phyloP scores from a whole-genome alignment of 2,888 invertebrate species.

The Prosopocoilus inquinatus region DNA sequence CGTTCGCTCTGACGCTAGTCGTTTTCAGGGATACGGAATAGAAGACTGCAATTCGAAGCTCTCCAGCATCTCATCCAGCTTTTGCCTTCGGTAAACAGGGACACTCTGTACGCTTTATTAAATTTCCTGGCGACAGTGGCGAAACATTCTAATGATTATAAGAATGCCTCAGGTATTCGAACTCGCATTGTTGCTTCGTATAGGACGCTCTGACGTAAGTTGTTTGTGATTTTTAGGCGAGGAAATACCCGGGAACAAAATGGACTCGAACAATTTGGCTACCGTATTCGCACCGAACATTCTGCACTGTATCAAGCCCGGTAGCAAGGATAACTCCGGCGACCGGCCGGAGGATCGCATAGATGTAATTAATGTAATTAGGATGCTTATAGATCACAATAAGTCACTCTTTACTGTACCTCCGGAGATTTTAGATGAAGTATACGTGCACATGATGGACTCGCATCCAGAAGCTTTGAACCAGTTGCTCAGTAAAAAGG shows the following conservation, averaged over 20 bases:
- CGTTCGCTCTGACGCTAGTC: not conserved
- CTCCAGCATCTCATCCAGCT: conserved; percentile 81
- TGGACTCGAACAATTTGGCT: conserved; percentile 90
- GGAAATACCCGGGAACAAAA: conserved; percentile 77
- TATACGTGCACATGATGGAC: conserved; percentile 83
- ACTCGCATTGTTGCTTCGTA: not conserved
- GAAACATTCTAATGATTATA: conserved; percentile 66
- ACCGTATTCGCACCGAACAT: conserved; percentile 94
- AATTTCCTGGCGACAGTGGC: conserved; percentile 79
- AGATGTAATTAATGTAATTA: conserved; percentile 88
- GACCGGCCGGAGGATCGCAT: conserved; percentile 77
- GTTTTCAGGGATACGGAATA: conserved; percentile 74
- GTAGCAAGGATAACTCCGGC: conserved; percentile 43
- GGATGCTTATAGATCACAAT: conserved; percentile 72
- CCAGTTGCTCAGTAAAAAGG: conserved; percentile 55
- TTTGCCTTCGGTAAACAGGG: conserved; percentile 82
- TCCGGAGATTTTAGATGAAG: conserved; percentile 80
- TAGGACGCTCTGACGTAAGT: not conserved
- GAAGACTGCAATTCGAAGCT: conserved; percentile 79
- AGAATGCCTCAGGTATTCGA: conserved; percentile 51
- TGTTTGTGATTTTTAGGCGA: conserved; percentile 50
- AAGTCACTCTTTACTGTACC: conserved; percentile 73
- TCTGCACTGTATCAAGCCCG: conserved; percentile 72
- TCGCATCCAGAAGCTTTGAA: conserved; percentile 80
- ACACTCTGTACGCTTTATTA: conserved; percentile 81